Conservation (phyloP, 2,888 invertebrate species). For the Seira sanloemensis region DNA sequence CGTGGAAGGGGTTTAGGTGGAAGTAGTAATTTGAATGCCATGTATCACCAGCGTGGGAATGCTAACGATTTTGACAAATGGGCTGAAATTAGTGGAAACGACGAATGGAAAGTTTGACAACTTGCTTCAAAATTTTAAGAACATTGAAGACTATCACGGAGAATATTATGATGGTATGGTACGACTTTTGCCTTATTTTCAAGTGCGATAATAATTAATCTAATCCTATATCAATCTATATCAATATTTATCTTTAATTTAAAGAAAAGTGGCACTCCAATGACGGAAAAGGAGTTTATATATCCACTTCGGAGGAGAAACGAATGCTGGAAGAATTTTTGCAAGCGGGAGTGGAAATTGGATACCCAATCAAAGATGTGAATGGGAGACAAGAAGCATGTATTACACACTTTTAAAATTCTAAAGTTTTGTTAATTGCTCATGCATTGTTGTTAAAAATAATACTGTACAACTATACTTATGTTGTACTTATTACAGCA, state of each 20-base stretch:
- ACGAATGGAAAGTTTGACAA: neutral
- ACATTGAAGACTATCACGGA: constrained; percentile 30
- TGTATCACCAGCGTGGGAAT: neutral
- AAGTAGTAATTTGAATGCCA: neutral
- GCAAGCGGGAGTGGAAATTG: constrained; percentile 57
- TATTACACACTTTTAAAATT: constrained; percentile 9
- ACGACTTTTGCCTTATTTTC: neutral
- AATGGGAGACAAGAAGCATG: constrained; percentile 57
- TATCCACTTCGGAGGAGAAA: constrained; percentile 11
- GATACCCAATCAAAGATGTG: constrained; percentile 42
- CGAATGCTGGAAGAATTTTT: constrained; percentile 28
- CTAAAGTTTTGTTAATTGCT: neutral
- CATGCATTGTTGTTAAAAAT: too few relatives aligned
- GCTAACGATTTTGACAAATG: neutral
- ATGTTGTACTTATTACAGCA: constrained; percentile 24
- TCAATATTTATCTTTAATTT: neutral
- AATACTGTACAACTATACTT: neutral
- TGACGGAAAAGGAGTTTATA: constrained; percentile 41
- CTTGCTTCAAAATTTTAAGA: neutral
- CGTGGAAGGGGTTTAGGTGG: neutral
- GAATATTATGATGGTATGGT: constrained; percentile 38
- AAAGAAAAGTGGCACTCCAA: constrained; percentile 35
- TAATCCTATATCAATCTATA: neutral
- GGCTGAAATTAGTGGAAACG: neutral
- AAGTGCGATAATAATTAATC: neutral